Evolutionary conservation across 2,888 invertebrate genomes (phyloP).

Genomic region (Hydrotaea cyrtoneurina): DNA sequence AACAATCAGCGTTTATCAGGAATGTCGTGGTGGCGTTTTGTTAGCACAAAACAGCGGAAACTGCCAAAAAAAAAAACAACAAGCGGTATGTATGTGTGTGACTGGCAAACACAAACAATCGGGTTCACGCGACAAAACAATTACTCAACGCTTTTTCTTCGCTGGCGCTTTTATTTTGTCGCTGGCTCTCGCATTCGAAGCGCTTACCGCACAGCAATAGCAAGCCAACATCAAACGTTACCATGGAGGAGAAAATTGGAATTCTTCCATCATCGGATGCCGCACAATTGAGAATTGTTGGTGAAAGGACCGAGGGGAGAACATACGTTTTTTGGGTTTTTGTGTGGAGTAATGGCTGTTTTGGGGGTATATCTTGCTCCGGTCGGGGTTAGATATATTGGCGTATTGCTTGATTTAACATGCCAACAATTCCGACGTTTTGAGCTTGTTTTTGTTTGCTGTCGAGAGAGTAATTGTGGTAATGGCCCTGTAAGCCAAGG

Average conservation of each 20-base stretch:
- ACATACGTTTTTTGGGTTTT: neutral
- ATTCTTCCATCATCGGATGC: neutral
- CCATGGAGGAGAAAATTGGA: slow-evolving; percentile 21
- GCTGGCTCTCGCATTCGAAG: neutral
- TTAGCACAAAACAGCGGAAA: slow-evolving; percentile 32
- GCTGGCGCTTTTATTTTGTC: neutral
- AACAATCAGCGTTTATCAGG: slow-evolving; percentile 31
- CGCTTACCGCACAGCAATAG: neutral
- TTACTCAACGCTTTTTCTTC: slow-evolving; percentile 47
- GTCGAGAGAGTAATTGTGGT: slow-evolving; percentile 30
- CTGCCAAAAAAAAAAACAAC: slow-evolving; percentile 31
- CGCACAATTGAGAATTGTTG: neutral
- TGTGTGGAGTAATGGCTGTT: neutral
- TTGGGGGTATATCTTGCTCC: neutral
- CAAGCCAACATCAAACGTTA: slow-evolving; percentile 25
- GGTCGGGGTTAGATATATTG: slow-evolving; percentile 24
- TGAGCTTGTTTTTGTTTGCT: neutral
- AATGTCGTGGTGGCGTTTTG: slow-evolving; percentile 5
- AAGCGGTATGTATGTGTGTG: neutral
- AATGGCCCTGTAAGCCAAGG: slow-evolving; percentile 49
- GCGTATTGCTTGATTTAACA: slow-evolving; percentile 33
- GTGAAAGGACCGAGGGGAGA: neutral
- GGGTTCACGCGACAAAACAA: slow-evolving; percentile 58
- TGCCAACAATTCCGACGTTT: slow-evolving; percentile 13
- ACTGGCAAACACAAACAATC: slow-evolving; percentile 30